A percentile compares a stretch with the other conserved stretches of the same genome.
Evolutionary conservation across 2,113 vertebrate genomes (phyloP).

Genomic region (Parotia lawesii): DNA sequence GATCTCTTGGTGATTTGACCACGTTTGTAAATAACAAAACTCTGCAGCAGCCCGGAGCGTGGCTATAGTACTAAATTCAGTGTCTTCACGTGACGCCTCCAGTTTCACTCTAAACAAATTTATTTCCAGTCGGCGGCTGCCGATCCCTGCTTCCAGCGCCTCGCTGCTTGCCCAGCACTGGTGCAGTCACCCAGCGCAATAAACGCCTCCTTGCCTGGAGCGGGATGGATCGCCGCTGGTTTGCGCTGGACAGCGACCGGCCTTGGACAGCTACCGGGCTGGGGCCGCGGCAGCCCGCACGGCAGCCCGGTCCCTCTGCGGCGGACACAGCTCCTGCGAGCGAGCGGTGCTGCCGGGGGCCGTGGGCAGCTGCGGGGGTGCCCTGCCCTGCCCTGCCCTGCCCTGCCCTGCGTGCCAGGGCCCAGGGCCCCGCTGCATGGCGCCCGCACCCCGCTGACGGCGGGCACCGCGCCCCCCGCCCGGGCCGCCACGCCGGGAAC

Average conservation of each 20-base stretch:
- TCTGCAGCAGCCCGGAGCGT: not conserved
- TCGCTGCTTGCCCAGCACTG: not conserved
- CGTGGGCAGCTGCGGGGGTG: fast-evolving
- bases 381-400: not conserved
- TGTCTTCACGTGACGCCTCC: not conserved
- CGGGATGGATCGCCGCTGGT: not conserved
- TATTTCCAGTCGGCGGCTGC: not conserved
- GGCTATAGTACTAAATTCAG: not conserved
- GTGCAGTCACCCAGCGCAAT: not conserved
- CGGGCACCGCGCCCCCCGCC: not conserved
- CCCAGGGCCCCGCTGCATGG: constrained; percentile 10
- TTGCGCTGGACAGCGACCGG: not conserved
- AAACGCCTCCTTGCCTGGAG: not conserved
- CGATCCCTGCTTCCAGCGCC: not conserved
- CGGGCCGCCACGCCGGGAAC: not conserved
- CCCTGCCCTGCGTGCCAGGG: not conserved
- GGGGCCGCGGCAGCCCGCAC: not conserved
- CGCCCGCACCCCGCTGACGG: not conserved
- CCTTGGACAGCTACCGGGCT: not conserved
- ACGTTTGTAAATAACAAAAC: not conserved
- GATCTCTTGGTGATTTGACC: not conserved
- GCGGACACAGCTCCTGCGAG: not conserved
- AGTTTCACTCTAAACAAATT: not conserved
- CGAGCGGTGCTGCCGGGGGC: not conserved
- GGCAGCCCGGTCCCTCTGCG: not conserved